These are phyloP conservation scores for Dasysyrphus albostriatus DNA, from an alignment of 2,888 invertebrate species.

Conservation along the genomic window DNA sequence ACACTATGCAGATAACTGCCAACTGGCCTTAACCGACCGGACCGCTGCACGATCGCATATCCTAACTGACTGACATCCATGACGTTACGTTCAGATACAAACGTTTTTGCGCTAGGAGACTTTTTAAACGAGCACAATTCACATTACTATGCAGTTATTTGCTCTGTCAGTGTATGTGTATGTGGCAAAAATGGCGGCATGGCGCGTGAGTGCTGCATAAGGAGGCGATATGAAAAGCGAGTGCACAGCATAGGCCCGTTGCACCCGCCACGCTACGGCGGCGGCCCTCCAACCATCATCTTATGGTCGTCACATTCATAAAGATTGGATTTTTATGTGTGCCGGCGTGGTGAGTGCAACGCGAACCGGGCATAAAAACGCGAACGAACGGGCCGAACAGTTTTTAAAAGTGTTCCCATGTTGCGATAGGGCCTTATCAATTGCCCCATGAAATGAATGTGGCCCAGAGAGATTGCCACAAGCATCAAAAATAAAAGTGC, in stretches of 20 bases:
- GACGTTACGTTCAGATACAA: conserved; percentile 72
- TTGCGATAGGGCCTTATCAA: conserved; percentile 75
- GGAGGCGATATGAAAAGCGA: conserved; percentile 73
- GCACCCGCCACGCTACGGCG: not conserved
- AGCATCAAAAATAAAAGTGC: conserved; percentile 69
- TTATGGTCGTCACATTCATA: conserved; percentile 66
- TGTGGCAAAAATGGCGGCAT: conserved; percentile 34
- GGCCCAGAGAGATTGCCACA: conserved; percentile 73
- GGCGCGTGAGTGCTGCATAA: conserved; percentile 69
- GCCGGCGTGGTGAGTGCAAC: conserved; percentile 39
- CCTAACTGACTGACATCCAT: conserved; percentile 75
- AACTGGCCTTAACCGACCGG: conserved; percentile 45
- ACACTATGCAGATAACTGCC: conserved; percentile 71
- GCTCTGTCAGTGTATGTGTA: not conserved
- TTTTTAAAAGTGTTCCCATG: conserved; percentile 76
- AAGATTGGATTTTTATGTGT: conserved; percentile 73
- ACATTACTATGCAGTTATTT: conserved; percentile 72
- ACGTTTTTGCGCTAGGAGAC: conserved; percentile 72
- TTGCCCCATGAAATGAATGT: conserved; percentile 74
- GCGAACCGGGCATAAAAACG: conserved; percentile 40
- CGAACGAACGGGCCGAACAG: conserved; percentile 56
- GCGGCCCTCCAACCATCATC: conserved; percentile 41
- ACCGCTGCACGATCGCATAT: conserved; percentile 73
- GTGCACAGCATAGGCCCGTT: conserved; percentile 58
- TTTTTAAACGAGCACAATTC: conserved; percentile 73